Conservation (phyloP, 2,113 vertebrate species). For the Neolamprologus cancellatus region DNA sequence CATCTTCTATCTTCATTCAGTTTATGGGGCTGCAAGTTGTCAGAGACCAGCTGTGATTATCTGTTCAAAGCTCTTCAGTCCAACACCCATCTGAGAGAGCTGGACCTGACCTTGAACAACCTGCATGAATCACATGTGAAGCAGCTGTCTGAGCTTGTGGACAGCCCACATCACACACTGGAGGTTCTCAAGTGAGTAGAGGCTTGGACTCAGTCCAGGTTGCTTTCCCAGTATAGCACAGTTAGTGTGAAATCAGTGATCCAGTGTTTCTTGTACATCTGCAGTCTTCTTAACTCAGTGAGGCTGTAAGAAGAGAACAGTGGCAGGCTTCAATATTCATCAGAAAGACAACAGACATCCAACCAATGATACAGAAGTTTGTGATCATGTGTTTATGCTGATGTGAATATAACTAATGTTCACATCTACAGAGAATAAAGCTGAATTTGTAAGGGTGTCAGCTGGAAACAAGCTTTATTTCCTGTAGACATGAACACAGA, state of each 20-base stretch:
- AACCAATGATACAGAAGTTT: background rate
- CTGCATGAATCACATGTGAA: background rate
- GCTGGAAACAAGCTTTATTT: background rate
- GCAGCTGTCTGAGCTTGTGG: background rate
- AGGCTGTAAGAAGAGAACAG: fast-evolving
- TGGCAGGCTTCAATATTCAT: fast-evolving
- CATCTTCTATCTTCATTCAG: background rate
- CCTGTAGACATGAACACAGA: background rate
- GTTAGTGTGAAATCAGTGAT: fast-evolving
- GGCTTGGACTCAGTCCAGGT: background rate
- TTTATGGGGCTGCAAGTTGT: background rate
- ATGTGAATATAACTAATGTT: fast-evolving
- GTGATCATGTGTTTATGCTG: background rate
- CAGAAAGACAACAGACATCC: background rate
- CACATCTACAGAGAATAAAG: background rate
- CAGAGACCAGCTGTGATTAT: background rate
- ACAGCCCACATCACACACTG: background rate
- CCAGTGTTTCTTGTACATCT: background rate
- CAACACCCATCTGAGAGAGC: background rate
- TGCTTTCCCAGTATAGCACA: fast-evolving
- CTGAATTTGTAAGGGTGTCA: background rate
- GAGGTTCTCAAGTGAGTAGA: background rate
- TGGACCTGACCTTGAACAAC: background rate
- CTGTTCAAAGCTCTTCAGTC: background rate
- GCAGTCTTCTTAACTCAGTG: fast-evolving